Percentiles rank a stretch among this genome's conserved stretches.
These are phyloP conservation scores for Sebastes umbrosus DNA, from an alignment of 2,797 vertebrate genomes.

Conservation along the genomic window DNA sequence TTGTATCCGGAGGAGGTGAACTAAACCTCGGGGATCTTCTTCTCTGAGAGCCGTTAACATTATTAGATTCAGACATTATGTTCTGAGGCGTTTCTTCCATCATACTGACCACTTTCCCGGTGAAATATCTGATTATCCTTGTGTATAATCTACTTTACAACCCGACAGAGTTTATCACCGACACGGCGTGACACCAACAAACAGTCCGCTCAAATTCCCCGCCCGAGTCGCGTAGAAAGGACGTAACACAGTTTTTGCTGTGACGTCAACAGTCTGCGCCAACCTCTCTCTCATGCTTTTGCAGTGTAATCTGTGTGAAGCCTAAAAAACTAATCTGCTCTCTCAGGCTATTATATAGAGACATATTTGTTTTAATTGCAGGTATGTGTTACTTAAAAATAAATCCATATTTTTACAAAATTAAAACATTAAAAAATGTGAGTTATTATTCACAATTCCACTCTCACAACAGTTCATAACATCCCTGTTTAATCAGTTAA, in stretches of 20 bases:
- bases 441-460: no score
- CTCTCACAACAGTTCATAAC: no score
- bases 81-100: not conserved
- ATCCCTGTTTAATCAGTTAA: no score
- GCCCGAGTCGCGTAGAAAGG: constrained; percentile 41
- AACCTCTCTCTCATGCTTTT: constrained; percentile 49
- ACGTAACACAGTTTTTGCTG: not conserved
- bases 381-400: no score
- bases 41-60: not conserved
- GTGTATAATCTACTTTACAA: not conserved
- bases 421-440: no score
- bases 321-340: not conserved
- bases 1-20: constrained; percentile 21
- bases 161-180: fast-evolving
- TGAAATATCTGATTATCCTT: fast-evolving
- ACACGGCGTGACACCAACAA: not conserved
- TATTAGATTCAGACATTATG: constrained; percentile 6
- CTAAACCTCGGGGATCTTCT: constrained; percentile 65
- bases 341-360: not conserved
- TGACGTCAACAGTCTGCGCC: constrained; percentile 52
- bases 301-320: constrained; percentile 70
- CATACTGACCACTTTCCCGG: not conserved
- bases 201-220: constrained; percentile 57
- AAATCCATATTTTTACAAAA: no score
- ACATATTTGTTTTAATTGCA: no score